Evolutionary conservation across 1,140 invertebrate genomes (phyloP).

Genomic region (Drosophila serrata): DNA sequence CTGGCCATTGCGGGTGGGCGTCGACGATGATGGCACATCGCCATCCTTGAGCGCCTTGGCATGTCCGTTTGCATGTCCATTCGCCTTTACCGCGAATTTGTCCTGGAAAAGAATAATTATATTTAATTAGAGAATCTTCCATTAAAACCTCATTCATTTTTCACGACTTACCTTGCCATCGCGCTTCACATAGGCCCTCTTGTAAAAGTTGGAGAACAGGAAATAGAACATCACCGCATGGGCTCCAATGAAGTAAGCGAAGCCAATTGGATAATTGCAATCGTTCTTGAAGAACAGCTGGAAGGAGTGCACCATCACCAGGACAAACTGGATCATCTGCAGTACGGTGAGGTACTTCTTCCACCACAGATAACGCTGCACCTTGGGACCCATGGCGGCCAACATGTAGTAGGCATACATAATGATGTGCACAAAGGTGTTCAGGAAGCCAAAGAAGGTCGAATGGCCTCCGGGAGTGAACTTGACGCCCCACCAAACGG

Average conservation of each 20-base stretch:
- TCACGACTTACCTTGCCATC: conserved; percentile 69
- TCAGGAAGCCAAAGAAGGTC: conserved; percentile 93
- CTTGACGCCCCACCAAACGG: conserved; percentile 96
- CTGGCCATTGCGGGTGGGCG: conserved; percentile 46
- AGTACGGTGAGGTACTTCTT: conserved; percentile 95
- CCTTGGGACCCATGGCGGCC: conserved; percentile 92
- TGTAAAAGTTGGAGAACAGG: conserved; percentile 92
- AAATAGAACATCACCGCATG: conserved; percentile 93
- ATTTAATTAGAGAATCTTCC: not conserved
- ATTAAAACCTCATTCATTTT: not conserved
- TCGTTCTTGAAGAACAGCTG: conserved; percentile 93
- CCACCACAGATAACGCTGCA: conserved; percentile 97
- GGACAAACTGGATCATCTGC: conserved; percentile 95
- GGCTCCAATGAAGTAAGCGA: conserved; percentile 90
- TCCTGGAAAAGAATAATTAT: conserved; percentile 34
- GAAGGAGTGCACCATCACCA: conserved; percentile 92
- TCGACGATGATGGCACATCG: conserved; percentile 27
- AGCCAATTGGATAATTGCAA: conserved; percentile 93
- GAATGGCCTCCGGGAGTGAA: conserved; percentile 92
- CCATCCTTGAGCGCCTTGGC: conserved; percentile 63
- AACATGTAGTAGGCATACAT: conserved; percentile 97
- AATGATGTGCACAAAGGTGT: conserved; percentile 95
- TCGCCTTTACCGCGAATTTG: conserved; percentile 70
- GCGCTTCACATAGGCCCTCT: conserved; percentile 87
- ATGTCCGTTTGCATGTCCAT: conserved; percentile 72